Evolutionary conservation across 2,113 vertebrate species (phyloP), one percentile per base, ranked within the genome.

Genomic region (Fregetta grallaria): DNA sequence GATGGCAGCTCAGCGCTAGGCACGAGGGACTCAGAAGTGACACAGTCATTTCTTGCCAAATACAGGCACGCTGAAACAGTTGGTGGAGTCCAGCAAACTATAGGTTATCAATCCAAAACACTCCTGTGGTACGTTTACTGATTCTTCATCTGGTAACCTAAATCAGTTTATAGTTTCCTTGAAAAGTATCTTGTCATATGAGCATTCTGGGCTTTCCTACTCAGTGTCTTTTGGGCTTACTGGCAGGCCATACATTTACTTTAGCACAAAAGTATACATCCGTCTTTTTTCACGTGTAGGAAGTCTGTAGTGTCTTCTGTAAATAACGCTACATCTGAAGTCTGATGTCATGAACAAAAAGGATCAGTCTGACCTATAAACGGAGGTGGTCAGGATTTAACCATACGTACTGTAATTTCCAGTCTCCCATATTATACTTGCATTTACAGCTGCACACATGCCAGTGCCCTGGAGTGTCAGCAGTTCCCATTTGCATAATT

Each of bases 41-140:
- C 17, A 7, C 38, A 2, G 40, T 21, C 55, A 3, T 2, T 55
- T 26, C 55, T n/a, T 3, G 21, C 49, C n/a, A 53, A 18, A 14
- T 3, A 13, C 29, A 10, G 42, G 59, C 62, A 13, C 56, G 0
- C 0, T 3, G 56, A 13, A n/a, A 19, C 3, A 0, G 13, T 0
- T 18, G 50, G 44, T 3, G 15, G 65, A 53, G 38, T 32, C 56
- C 65, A 34, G 68, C 32, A 7, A 56, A 25, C 23, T 6, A 2
- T 0, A 8, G 36, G 17, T 66, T 73, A 49, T 26, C 52, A 4
- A 1, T 20, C 9, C 10, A 1, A 56, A 27, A 10, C 49, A 0
- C 7, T 50, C 58, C 45, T 2, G 18, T 7, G 47, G 7, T 15
- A 4, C 6, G 0, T 29, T 26, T n/a, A 34, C 30, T 3, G 13